phyloP scores from a whole-genome alignment of 2,888 invertebrate species.

The Ceramica pisi region DNA sequence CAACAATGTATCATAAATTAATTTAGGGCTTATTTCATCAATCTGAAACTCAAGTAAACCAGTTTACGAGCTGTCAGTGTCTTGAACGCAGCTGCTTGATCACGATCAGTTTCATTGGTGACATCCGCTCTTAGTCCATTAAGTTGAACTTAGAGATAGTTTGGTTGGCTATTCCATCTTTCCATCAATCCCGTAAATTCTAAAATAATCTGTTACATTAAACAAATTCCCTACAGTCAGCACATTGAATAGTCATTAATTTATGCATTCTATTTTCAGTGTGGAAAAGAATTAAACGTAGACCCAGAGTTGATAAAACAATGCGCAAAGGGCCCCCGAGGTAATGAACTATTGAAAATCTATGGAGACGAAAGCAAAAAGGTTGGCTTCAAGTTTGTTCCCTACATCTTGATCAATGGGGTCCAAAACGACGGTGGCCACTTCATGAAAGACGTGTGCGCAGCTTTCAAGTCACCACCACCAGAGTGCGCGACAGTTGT shows the following conservation, averaged over 20 bases:
- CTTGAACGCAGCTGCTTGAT: no score
- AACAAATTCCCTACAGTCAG: no score
- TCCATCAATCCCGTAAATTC: no score
- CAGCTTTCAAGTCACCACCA: constrained; percentile 72
- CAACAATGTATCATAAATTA: no score
- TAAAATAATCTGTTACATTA: no score
- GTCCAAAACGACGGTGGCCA: constrained; percentile 54
- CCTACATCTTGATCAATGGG: constrained; percentile 76
- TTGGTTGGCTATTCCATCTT: no score
- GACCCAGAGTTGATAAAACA: constrained; percentile 70
- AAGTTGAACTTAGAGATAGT: no score
- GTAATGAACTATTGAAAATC: constrained; percentile 68
- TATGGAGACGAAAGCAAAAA: constrained; percentile 73
- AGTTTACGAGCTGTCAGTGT: no score
- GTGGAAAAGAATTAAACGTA: constrained; percentile 69
- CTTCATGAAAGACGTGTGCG: constrained; percentile 73
- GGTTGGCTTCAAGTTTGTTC: constrained; percentile 66
- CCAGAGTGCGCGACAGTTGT: constrained; percentile 58
- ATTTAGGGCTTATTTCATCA: no score
- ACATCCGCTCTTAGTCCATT: no score
- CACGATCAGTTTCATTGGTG: no score
- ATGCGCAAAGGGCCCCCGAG: constrained; percentile 74
- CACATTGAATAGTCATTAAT: neutral
- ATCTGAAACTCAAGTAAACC: no score
- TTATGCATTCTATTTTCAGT: constrained; percentile 71